Percentiles rank a stretch among this genome's conserved stretches.
Evolutionary conservation across 2,797 vertebrate species (phyloP).

Genomic region (Chloroceryle inda): DNA sequence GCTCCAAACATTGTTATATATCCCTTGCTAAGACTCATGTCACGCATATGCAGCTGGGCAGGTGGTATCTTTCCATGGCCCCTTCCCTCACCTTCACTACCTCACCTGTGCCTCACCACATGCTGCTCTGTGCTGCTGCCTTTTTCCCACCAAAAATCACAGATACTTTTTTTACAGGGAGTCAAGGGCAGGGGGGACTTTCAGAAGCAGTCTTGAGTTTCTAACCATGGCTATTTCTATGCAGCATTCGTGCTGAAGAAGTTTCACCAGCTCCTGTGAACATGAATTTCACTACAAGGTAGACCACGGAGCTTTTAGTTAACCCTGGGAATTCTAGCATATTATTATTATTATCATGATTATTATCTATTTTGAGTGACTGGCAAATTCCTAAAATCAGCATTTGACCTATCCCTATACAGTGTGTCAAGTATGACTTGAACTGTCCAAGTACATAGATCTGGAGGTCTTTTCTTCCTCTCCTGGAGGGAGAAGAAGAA

Average conservation of each 20-base stretch:
- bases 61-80: not conserved
- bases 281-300: rapidly evolving
- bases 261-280: not conserved
- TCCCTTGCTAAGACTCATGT: not conserved
- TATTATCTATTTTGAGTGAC: not conserved
- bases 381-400: not conserved
- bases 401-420: not conserved
- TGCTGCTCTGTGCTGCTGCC: not conserved
- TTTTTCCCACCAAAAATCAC: not conserved
- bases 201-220: not conserved
- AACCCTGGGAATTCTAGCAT: not conserved
- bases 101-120: not conserved
- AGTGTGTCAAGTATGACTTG: not conserved
- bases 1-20: not conserved
- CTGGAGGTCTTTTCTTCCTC: not conserved
- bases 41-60: not conserved
- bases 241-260: not conserved
- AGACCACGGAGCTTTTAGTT: not conserved
- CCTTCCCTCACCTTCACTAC: not conserved
- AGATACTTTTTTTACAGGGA: not conserved
- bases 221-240: not conserved
- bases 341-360: not conserved
- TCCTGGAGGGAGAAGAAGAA: not conserved
- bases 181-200: not conserved
- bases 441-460: not conserved